Evolutionary conservation across 92 coral and sea anemone species (phyloP).

Genomic region (Metridium senile): DNA sequence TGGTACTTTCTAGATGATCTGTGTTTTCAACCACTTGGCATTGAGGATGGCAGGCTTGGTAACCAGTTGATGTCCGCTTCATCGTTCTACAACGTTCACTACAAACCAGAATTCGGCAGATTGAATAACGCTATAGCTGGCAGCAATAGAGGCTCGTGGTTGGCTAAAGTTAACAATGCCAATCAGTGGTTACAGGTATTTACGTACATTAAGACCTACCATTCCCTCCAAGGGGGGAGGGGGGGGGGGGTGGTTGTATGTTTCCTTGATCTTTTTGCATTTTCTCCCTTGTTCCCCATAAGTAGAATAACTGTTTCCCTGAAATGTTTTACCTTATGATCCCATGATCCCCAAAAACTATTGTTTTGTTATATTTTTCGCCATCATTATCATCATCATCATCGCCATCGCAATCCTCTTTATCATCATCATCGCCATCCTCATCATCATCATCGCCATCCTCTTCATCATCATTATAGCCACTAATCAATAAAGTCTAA

Average conservation of each 20-base stretch:
- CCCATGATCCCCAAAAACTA: too few species aligned
- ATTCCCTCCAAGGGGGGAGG: not conserved
- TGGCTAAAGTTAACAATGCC: not conserved
- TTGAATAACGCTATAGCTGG: conserved; percentile 12
- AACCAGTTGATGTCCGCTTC: conserved; percentile 28
- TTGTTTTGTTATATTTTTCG: not conserved
- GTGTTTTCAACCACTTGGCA: conserved; percentile 29
- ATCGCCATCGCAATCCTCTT: too few species aligned
- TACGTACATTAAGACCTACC: not conserved
- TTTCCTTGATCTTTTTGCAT: too few species aligned
- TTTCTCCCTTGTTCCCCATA: too few species aligned
- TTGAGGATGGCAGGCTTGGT: conserved; percentile 24
- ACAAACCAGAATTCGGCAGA: conserved; percentile 5
- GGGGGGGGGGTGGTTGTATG: too few species aligned
- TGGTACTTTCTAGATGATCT: conserved; percentile 1
- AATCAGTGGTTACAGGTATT: conserved; percentile 25
- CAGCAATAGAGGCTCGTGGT: conserved; percentile 15
- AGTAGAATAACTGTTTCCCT: too few species aligned
- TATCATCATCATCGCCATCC: too few species aligned
- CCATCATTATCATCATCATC: too few species aligned
- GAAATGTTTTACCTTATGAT: too few species aligned
- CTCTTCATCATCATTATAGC: too few species aligned
- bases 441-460: too few species aligned
- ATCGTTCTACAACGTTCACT: not conserved
- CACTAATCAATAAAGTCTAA: too few species aligned